Evolutionary conservation across 2,888 invertebrate species (phyloP).

Genomic region (Tinea semifulvella): DNA sequence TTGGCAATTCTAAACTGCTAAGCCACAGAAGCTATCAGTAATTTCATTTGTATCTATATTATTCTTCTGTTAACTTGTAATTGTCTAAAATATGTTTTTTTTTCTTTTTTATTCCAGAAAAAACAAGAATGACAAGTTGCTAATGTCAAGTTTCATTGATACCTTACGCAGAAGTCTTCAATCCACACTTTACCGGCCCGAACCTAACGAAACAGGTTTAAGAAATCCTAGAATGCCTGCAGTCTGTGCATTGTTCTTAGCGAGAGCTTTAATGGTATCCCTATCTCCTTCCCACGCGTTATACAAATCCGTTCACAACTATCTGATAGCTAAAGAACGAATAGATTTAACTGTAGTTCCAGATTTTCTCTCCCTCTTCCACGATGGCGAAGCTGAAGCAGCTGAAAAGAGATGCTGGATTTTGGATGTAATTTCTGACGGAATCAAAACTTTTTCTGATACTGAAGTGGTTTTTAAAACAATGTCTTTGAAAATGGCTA

Average conservation of each 20-base stretch:
- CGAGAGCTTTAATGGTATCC: slow-evolving; percentile 73
- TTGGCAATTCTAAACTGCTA: too few species aligned
- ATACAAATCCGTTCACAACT: slow-evolving; percentile 81
- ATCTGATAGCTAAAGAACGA: slow-evolving; percentile 78
- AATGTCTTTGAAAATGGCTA: slow-evolving; percentile 79
- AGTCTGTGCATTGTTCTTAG: slow-evolving; percentile 74
- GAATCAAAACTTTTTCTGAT: slow-evolving; percentile 79
- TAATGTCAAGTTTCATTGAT: slow-evolving; percentile 75
- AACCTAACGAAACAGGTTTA: slow-evolving; percentile 21
- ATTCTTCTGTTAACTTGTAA: too few species aligned
- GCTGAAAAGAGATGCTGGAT: slow-evolving; percentile 80
- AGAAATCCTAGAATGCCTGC: slow-evolving; percentile 63
- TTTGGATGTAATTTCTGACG: slow-evolving; percentile 77
- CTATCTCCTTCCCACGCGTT: slow-evolving; percentile 79
- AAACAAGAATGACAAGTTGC: slow-evolving; percentile 70
- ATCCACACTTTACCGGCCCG: slow-evolving; percentile 31
- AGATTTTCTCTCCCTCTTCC: slow-evolving; percentile 85
- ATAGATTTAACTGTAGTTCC: slow-evolving; percentile 84
- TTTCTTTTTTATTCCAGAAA: slow-evolving; percentile 35
- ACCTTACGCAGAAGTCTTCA: slow-evolving; percentile 71
- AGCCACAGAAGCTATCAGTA: too few species aligned
- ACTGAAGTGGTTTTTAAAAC: slow-evolving; percentile 76
- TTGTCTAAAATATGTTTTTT: too few species aligned
- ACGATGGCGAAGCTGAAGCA: slow-evolving; percentile 77
- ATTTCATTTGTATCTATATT: too few species aligned